Conservation (phyloP, 1,140 invertebrate genomes). For the Leptinotarsa undecemlineata region DNA sequence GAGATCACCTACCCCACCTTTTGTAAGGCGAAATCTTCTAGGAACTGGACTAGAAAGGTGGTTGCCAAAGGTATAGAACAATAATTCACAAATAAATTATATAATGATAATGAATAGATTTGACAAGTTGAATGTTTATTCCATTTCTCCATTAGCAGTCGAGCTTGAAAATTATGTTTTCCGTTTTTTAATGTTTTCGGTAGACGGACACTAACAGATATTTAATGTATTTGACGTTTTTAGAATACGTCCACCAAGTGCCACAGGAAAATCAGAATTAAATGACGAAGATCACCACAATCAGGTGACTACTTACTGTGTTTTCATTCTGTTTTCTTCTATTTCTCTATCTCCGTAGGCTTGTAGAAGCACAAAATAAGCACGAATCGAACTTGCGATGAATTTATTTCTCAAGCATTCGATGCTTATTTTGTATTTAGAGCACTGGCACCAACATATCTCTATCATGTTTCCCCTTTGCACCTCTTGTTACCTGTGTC, state of each 20-base stretch:
- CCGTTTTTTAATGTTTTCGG: no score
- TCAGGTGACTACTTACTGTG: constrained; percentile 46
- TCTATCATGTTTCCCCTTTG: constrained; percentile 52
- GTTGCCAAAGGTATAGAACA: no score
- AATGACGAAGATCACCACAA: constrained; percentile 49
- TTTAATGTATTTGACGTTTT: constrained; percentile 39
- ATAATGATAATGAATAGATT: no score
- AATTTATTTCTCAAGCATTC: constrained; percentile 27
- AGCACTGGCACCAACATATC: constrained; percentile 55
- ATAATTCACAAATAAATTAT: no score
- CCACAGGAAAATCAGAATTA: constrained; percentile 47
- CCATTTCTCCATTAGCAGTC: no score
- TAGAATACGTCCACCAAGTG: constrained; percentile 49
- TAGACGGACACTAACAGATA: not conserved
- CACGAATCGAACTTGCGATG: constrained; percentile 25
- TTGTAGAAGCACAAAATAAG: constrained; percentile 43
- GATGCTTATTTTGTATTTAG: constrained; percentile 47
- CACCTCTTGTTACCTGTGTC: constrained; percentile 40
- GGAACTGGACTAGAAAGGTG: no score
- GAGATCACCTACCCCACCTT: no score
- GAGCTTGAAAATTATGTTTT: no score
- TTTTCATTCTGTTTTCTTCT: constrained; percentile 32
- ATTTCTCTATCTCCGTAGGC: constrained; percentile 40
- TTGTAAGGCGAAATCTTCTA: no score
- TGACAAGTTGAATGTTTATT: no score